Conservation (phyloP, 2,888 invertebrate species). For the Drosophila diplacantha region DNA sequence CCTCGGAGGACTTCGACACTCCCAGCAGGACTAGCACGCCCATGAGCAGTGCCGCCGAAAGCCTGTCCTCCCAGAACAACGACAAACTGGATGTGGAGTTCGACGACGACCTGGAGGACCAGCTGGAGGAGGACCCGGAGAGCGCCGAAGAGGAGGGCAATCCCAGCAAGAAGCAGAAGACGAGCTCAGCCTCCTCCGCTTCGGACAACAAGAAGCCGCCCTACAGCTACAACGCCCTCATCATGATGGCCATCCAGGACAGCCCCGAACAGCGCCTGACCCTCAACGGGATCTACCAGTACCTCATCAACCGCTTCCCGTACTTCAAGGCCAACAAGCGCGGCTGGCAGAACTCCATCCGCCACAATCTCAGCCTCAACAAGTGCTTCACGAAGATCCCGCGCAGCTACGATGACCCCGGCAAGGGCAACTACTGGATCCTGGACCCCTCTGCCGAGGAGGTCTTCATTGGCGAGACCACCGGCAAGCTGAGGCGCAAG, state of each 20-base stretch:
- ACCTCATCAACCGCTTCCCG: conserved; percentile 98
- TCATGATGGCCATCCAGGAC: conserved; percentile 99
- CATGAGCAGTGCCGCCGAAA: conserved; percentile 75
- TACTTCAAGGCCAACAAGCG: conserved; percentile 97
- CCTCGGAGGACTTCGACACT: conserved; percentile 74
- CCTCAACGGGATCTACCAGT: conserved; percentile 97
- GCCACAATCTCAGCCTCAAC: conserved; percentile 97
- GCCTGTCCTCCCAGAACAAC: conserved; percentile 62
- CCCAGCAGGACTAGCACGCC: conserved; percentile 76
- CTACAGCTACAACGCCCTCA: conserved; percentile 98
- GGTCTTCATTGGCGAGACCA: conserved; percentile 98
- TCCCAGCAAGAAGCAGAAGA: conserved; percentile 61
- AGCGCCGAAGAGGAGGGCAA: conserved; percentile 51
- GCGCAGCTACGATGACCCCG: conserved; percentile 98
- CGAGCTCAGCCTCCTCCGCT: conserved; percentile 21
- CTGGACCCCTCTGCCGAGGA: conserved; percentile 98
- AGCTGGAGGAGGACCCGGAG: conserved; percentile 58
- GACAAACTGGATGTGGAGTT: conserved; percentile 53
- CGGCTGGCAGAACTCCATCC: conserved; percentile 99
- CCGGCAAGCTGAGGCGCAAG: conserved; percentile 94
- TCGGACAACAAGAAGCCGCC: conserved; percentile 90
- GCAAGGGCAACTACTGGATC: conserved; percentile 99
- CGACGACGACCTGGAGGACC: conserved; percentile 59
- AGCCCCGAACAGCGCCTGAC: conserved; percentile 95
- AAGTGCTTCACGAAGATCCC: conserved; percentile 99